phyloP scores from a whole-genome alignment of 1,140 invertebrate species.

The Penaeus vannamei region DNA sequence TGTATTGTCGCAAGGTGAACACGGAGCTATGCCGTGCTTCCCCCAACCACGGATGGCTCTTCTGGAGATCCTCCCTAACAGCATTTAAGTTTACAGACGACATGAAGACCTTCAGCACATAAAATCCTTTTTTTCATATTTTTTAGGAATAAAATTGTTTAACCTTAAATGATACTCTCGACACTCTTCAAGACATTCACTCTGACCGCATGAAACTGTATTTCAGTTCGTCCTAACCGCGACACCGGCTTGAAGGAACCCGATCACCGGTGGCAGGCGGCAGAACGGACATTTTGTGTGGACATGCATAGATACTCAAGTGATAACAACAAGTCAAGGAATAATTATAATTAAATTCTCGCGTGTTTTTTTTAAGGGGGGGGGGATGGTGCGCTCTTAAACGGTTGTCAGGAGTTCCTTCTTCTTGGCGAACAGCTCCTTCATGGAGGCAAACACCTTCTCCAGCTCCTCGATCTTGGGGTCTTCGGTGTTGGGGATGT shows the following conservation, averaged over 20 bases:
- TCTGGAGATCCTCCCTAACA: not conserved
- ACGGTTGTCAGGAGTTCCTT: constrained; percentile 64
- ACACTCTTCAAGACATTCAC: constrained; percentile 6
- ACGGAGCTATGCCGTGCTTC: not conserved
- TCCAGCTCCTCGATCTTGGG: constrained; percentile 66
- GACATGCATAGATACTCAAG: too few relatives aligned
- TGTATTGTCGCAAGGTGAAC: constrained; percentile 2
- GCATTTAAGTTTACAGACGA: not conserved
- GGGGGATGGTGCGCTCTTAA: constrained; percentile 21
- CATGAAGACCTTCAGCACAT: not conserved
- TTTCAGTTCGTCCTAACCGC: not conserved
- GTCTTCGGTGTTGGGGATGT: constrained; percentile 61
- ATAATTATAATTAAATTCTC: constrained; percentile 4
- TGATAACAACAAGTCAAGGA: too few relatives aligned
- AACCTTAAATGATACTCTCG: constrained; percentile 18
- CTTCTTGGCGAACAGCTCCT: constrained; percentile 66
- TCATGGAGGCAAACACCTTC: constrained; percentile 64
- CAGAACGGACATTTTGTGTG: too few relatives aligned
- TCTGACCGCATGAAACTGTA: not conserved
- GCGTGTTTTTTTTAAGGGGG: not conserved
- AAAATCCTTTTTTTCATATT: not conserved
- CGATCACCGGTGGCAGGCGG: too few relatives aligned
- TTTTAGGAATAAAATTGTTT: not conserved
- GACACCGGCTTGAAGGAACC: not conserved
- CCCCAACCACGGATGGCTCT: not conserved